Base-by-base conservation (phyloP, 2,797 vertebrate species). In the Coluber constrictor region DNA sequence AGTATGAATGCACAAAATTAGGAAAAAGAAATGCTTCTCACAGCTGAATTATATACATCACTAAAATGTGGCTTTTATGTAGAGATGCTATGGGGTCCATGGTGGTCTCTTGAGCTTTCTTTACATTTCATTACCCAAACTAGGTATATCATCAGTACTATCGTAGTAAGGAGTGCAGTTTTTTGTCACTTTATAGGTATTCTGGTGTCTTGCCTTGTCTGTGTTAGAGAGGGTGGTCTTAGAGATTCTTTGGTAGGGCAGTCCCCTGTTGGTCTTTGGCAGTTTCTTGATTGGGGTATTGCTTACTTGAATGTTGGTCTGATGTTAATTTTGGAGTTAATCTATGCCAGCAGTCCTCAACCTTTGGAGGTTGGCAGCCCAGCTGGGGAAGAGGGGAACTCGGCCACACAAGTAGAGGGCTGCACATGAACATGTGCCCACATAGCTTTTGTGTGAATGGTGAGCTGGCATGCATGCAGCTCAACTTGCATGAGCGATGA, bases 381-480 rank as follows among this genome's bases (percentile, higher is more conserved):
- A 2, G n/a, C 63, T 70, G 63, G 29, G 63, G 13, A 15, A 70
- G 13, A 16, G 15, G 27, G 66, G n/a, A 70, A 70, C n/a, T 70
- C 2, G 2, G n/a, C 15, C 12, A 0, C 66, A 7, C 66, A 13
- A n/a, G n/a, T 16, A 2, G n/a, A 15, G 5, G 66, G 1, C 66
- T 32, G 66, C 66, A 70, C 29, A 70, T 2, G 10, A 5, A 13
- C 9, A 1, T 66, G 29, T n/a, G 63, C 5, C 29, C 63, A 66
- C 29, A 32, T 0, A 16, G n/a, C 5, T n/a, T 15, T 70, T 70
- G n/a, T 15, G 2, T 1, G 5, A 32, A 16, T 32, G n/a, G 66
- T 70, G 15, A 16, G 66, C 13, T 6, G n/a, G 5, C 29, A 32
- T 32, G 13, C 66, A 32, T n/a, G 2, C 29, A 70, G 13, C 5